Percentiles rank a stretch among this genome's conserved stretches.
Evolutionary conservation across 2,888 invertebrate genomes (phyloP).

Genomic region (Tanypteryx hageni): DNA sequence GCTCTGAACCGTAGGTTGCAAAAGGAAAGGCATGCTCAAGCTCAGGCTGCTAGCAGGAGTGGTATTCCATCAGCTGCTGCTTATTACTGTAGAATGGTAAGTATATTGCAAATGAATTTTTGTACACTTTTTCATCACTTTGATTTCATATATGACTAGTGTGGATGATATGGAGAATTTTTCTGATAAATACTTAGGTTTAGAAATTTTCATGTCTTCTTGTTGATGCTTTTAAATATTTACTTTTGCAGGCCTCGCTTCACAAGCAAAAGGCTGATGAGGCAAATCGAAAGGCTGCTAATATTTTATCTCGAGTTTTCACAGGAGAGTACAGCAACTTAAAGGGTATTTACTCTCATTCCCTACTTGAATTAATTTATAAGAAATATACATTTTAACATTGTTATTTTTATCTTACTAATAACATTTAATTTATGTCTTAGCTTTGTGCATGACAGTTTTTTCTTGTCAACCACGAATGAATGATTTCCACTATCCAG

Average conservation of each 20-base stretch:
- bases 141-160: too few relatives aligned
- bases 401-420: too few relatives aligned
- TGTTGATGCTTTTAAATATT: neutral
- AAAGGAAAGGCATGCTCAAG: conserved; percentile 54
- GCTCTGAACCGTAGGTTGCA: conserved; percentile 31
- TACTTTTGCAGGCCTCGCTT: conserved; percentile 35
- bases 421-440: too few relatives aligned
- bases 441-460: too few relatives aligned
- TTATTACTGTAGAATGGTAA: conserved; percentile 45
- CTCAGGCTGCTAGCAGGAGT: conserved; percentile 46
- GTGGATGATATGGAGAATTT: too few relatives aligned
- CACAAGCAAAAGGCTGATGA: conserved; percentile 61
- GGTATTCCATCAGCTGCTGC: conserved; percentile 51
- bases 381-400: too few relatives aligned
- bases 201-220: too few relatives aligned
- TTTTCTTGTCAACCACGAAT: too few relatives aligned
- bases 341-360: neutral
- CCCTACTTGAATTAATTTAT: neutral
- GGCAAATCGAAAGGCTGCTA: conserved; percentile 48
- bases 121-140: too few relatives aligned
- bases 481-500: too few relatives aligned
- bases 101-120: neutral
- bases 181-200: too few relatives aligned
- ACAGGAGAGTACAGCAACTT: conserved; percentile 24
- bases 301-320: conserved; percentile 47